Evolutionary conservation across 2,888 invertebrate genomes (phyloP), one percentile per base, ranked within the genome.

Genomic region (Drosophila stalkeri): DNA sequence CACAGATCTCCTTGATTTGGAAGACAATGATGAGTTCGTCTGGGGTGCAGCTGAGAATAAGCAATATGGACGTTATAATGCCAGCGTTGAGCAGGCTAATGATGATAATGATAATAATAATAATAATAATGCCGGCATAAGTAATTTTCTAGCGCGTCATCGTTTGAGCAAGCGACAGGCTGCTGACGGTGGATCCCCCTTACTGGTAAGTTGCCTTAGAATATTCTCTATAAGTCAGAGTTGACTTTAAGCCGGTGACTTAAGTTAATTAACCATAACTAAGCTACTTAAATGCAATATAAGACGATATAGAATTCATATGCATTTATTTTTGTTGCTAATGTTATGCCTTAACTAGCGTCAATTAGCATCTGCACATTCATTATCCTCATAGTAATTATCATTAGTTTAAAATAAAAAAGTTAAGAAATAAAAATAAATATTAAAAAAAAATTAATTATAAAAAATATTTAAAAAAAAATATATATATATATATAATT

Each of bases 1-100:
- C 44, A 1, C 33, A 92, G 92, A 92, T 86, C 78, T 92, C 57
- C 82, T 92, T 8, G 88, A 91, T 12, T 66, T 89, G 35, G 68
- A 72, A 55, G 91, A 91, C 73, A 92, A 91, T 54, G 82, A 89
- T 63, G 89, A 90, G 52, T 90, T 90, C 72, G 71, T 82, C 23
- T 90, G 92, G 91, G 85, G 89, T n/a, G 77, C 75, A 11, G 63
- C 71, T 14, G 90, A 90, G 68, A 91, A 91, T 57, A 57, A 63
- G 33, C 72, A 68, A 39, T 75, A 86, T 52, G 80, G 72, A 39
- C 54, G 66, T 7, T 39, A 39, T 18, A 75, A 77, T 64, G 43
- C 47, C n/a, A 73, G 55, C 16, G 60, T 71, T 57, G 49, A 49
- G 31, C 31, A 31, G 49, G 57, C 47, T 35, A 76, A 70, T 55